Base-by-base conservation (phyloP, 2,888 invertebrate genomes). In the Sinotaia quadrata region DNA sequence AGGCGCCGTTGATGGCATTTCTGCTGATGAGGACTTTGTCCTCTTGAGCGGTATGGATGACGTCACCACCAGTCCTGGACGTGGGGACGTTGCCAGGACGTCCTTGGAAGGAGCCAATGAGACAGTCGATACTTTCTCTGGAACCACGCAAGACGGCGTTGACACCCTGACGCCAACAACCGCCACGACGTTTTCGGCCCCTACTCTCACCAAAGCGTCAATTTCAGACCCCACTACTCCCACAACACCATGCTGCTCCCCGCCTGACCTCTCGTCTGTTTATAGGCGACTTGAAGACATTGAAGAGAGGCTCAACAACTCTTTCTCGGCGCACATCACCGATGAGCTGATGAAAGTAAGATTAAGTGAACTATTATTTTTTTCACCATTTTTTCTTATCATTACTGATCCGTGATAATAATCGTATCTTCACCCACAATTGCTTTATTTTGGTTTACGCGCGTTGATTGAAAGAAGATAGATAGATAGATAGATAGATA, bases 101-200 rank as follows among this genome's bases (percentile, higher is more conserved):
- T n/a, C n/a, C 1, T 15, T 12, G 36, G 15, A 15, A 4, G 21
- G 54, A 27, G 12, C 21, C 24, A 31, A 7, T n/a, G 24, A 7
- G 7, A 49, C 49, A 24, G 5, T 18, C 52, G 3, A 52, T 18
- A 36, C n/a, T n/a, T n/a, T n/a, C n/a, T n/a, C n/a, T n/a, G n/a
- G n/a, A n/a, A n/a, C n/a, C n/a, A n/a, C n/a, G 0, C 2, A 57
- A 5, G 24, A 29, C 24, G 7, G 10, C 21, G 27, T 3, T 18
- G 49, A 47, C 47, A 60, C 60, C n/a, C 60, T 49, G 4, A 47
- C 49, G 27, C 60, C 60, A 18, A 44, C 49, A 33, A 60, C 60
- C 8, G 49, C 60, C 47, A 47, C n/a, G 12, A 29, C 47, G n/a
- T n/a, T n/a, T n/a, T n/a, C 21, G 33, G 31, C 33, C 41, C 60